Evolutionary conservation across 2,888 invertebrate genomes (phyloP).

Genomic region (Venusia cambrica): DNA sequence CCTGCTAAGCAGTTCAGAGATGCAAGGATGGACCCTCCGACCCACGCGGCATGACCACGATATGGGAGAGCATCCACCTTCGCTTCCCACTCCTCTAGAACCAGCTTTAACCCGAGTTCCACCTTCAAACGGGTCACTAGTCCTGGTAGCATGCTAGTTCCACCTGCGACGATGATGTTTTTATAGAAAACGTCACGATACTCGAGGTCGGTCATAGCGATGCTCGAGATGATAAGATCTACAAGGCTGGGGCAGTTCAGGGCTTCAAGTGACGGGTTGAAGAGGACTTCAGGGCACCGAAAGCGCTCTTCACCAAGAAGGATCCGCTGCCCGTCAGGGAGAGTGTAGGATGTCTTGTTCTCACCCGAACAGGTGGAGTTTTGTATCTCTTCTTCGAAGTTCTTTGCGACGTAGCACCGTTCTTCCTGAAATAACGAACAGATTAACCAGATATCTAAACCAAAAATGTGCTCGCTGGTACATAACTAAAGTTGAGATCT

Average conservation of each 20-base stretch:
- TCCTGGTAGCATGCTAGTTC: slow-evolving; percentile 92
- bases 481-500: too few relatives aligned
- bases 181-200: slow-evolving; percentile 91
- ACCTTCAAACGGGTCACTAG: slow-evolving; percentile 95
- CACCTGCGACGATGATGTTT: slow-evolving; percentile 93
- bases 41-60: slow-evolving; percentile 97
- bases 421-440: slow-evolving; percentile 43
- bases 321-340: slow-evolving; percentile 91
- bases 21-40: slow-evolving; percentile 96
- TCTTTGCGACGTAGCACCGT: slow-evolving; percentile 49
- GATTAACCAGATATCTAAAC: too few relatives aligned
- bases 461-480: too few relatives aligned
- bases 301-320: slow-evolving; percentile 90
- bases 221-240: slow-evolving; percentile 82
- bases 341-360: slow-evolving; percentile 88
- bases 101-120: slow-evolving; percentile 85
- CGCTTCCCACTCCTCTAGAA: slow-evolving; percentile 84
- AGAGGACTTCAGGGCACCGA: slow-evolving; percentile 91
- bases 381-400: slow-evolving; percentile 42
- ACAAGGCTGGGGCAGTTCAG: slow-evolving; percentile 89
- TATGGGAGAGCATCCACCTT: slow-evolving; percentile 89
- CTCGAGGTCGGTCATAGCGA: slow-evolving; percentile 84
- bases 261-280: slow-evolving; percentile 90
- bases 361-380: slow-evolving; percentile 83
- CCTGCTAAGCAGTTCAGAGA: slow-evolving; percentile 94